A percentile compares a stretch with the other conserved stretches of the same genome.
phyloP scores from a whole-genome alignment of 2,113 vertebrate genomes.

The Dermatemys mawii region DNA sequence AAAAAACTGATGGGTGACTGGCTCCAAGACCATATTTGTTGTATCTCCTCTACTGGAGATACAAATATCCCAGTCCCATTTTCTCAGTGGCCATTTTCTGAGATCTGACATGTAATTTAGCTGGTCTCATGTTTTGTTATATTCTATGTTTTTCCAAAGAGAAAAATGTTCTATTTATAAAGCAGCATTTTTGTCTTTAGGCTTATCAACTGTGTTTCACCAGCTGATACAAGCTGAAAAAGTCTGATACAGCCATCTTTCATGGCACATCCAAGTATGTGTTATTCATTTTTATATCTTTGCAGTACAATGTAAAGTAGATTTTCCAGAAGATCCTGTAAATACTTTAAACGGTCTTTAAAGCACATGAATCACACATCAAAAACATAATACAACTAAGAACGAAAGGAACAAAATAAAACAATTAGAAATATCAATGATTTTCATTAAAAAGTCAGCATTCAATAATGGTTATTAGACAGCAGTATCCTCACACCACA shows the following conservation, averaged over 20 bases:
- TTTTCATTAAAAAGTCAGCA: neutral
- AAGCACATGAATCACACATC: neutral
- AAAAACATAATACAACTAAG: neutral
- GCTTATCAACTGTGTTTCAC: neutral
- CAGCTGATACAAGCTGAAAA: neutral
- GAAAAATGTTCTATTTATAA: neutral
- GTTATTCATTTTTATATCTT: neutral
- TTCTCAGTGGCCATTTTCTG: too few species aligned
- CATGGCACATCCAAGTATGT: neutral
- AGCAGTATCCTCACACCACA: neutral
- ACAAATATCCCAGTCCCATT: too few species aligned
- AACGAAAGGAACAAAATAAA: neutral
- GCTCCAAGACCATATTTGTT: neutral
- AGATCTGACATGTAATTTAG: neutral
- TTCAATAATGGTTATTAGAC: neutral
- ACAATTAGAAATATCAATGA: neutral
- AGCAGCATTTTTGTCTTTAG: neutral
- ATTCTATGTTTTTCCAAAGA: neutral
- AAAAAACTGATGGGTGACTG: neutral
- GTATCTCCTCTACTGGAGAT: neutral
- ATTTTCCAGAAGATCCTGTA: neutral
- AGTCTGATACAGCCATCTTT: neutral
- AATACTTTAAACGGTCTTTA: neutral
- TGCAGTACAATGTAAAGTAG: neutral
- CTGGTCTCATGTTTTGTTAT: neutral